Evolutionary conservation across 2,888 invertebrate species (phyloP).

Genomic region (Cremastobaeus sp.): DNA sequence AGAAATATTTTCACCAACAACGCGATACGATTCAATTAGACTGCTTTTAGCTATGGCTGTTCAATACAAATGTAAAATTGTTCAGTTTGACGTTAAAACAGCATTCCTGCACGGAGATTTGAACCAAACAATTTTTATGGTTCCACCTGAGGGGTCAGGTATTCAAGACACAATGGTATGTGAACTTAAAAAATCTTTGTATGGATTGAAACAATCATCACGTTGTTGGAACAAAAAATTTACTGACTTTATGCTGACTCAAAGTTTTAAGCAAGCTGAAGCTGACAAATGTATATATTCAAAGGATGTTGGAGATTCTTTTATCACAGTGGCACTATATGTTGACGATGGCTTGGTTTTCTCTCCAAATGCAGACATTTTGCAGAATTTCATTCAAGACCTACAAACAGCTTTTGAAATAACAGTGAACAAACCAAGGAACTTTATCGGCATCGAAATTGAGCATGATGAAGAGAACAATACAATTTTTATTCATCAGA

Average conservation of each 20-base stretch:
- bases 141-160: slow-evolving; percentile 9
- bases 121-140: slow-evolving; percentile 24
- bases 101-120: slow-evolving; percentile 36
- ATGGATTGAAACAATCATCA: slow-evolving; percentile 21
- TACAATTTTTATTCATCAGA: slow-evolving; percentile 18
- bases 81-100: slow-evolving; percentile 34
- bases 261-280: slow-evolving; percentile 2
- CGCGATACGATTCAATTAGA: slow-evolving; percentile 23
- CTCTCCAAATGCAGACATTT: not conserved
- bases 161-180: not conserved
- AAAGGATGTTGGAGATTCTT: not conserved
- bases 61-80: slow-evolving; percentile 8
- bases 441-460: slow-evolving; percentile 26
- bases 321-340: slow-evolving; percentile 4
- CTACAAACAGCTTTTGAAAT: slow-evolving; percentile 9
- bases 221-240: slow-evolving; percentile 32
- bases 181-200: slow-evolving; percentile 8
- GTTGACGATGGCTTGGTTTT: slow-evolving; percentile 14
- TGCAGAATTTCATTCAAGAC: not conserved
- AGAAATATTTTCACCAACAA: slow-evolving; percentile 23
- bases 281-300: slow-evolving; percentile 22
- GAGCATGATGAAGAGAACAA: not conserved
- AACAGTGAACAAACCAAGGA: not conserved
- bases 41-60: slow-evolving; percentile 23
- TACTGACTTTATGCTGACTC: not conserved